These are phyloP conservation scores for Ephestia elutella DNA, from an alignment of 1,140 invertebrate species.

Conservation along the genomic window DNA sequence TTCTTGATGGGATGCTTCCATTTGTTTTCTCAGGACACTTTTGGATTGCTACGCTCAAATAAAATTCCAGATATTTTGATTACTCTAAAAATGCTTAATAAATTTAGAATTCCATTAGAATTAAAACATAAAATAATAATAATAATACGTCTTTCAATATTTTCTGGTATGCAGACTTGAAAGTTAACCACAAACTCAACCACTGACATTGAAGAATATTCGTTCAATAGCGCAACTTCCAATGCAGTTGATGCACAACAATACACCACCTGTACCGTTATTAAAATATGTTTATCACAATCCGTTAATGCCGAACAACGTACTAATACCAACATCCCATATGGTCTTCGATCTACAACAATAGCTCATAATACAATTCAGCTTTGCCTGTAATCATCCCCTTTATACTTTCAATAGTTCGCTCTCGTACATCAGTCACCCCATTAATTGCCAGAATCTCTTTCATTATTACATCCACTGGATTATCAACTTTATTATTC, in stretches of 20 bases:
- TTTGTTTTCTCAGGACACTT: not conserved
- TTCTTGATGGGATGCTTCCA: not conserved
- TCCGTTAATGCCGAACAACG: slow-evolving; percentile 37
- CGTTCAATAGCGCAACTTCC: not conserved
- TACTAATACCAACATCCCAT: slow-evolving; percentile 56
- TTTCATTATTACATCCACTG: slow-evolving; percentile 19
- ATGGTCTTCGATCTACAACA: slow-evolving; percentile 56
- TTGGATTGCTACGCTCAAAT: no score
- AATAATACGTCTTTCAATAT: no score
- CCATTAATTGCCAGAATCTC: slow-evolving; percentile 55
- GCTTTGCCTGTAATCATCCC: slow-evolving; percentile 54
- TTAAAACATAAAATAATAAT: no score
- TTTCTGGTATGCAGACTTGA: no score
- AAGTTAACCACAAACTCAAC: no score
- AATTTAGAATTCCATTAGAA: no score
- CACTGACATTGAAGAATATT: no score
- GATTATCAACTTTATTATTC: slow-evolving; percentile 28
- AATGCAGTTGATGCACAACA: not conserved
- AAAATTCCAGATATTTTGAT: no score
- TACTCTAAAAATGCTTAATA: no score
- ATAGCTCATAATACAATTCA: slow-evolving; percentile 32
- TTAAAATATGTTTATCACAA: slow-evolving; percentile 62
- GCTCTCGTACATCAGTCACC: slow-evolving; percentile 55
- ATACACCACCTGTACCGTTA: slow-evolving; percentile 43
- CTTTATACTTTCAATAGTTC: slow-evolving; percentile 43